phyloP scores from a whole-genome alignment of 2,113 vertebrate species.

The Acrocephalus arundinaceus region DNA sequence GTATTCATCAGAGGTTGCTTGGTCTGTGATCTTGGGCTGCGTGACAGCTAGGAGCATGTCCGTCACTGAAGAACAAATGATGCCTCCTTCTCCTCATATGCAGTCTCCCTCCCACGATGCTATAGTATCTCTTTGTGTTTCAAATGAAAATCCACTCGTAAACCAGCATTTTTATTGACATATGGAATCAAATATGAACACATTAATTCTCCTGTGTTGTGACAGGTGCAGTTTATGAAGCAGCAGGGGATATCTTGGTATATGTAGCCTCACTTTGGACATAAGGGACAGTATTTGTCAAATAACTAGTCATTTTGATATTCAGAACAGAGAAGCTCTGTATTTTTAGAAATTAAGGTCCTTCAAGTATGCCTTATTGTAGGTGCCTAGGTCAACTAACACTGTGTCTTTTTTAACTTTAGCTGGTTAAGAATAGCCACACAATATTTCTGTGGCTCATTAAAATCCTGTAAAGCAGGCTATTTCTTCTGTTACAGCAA shows the following conservation, averaged over 20 bases:
- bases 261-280: not conserved
- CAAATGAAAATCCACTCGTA: not conserved
- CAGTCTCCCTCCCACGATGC: not conserved
- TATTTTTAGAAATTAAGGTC: not conserved
- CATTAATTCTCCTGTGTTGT: not conserved
- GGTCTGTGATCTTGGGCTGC: not conserved
- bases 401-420: not conserved
- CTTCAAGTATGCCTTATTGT: not conserved
- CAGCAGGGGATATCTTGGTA: not conserved
- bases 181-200: not conserved
- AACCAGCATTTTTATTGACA: slow-evolving; percentile 4
- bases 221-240: not conserved
- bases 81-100: not conserved
- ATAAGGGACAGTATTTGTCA: not conserved
- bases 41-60: not conserved
- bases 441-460: not conserved
- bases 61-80: not conserved
- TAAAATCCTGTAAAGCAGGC: not conserved
- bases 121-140: not conserved
- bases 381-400: not conserved
- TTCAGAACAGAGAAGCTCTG: not conserved
- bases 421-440: not conserved
- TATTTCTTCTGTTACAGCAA: not conserved
- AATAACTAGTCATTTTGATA: not conserved
- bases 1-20: not conserved